Base-by-base conservation (phyloP, 2,113 vertebrate genomes). In the Rhea americana region DNA sequence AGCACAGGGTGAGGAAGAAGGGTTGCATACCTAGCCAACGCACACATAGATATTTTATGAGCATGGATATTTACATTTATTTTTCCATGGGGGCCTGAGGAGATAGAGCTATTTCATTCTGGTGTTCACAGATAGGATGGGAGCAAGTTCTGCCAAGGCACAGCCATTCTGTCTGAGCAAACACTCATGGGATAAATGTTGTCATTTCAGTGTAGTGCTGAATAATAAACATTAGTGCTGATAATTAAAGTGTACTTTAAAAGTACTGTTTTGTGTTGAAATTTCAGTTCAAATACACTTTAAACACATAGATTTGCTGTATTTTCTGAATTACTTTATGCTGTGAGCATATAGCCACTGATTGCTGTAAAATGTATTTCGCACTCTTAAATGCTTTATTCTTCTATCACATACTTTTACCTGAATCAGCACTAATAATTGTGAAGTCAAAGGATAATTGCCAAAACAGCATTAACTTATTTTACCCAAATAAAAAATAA, bases 401-500 rank as follows among this genome's bases (percentile, higher is more conserved):
- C 70, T 53, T 77, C 87, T 91, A 76, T 67, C 70, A 79, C 0
- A 5, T 50, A 76, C 73, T 92, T 94, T 95, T 89, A 91, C 94
- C 78, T 86, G 82, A 92, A 86, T 97, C 94, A 92, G 92, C 93
- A 91, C 67, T 82, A 90, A 92, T 90, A 87, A 75, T 22, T 89
- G 72, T 79, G 78, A 92, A 89, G 81, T 92, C 79, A 97, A 98
- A 97, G 92, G 93, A 96, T 86, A 83, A 95, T 85, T 83, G 90
- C 96, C 95, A 87, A 97, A 96, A 45, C 86, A 91, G 87, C 97
- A 97, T 97, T 98, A 98, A 97, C 91, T 98, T 97, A 94, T 97
- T 98, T 98, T 96, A 97, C 85, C 91, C 62, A 39, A 97, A 98
- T 96, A 97, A 98, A 98, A 93, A 97, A 97, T 98, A 98, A 98